phyloP scores from a whole-genome alignment of 2,888 invertebrate species.

The Lutraria lutraria region DNA sequence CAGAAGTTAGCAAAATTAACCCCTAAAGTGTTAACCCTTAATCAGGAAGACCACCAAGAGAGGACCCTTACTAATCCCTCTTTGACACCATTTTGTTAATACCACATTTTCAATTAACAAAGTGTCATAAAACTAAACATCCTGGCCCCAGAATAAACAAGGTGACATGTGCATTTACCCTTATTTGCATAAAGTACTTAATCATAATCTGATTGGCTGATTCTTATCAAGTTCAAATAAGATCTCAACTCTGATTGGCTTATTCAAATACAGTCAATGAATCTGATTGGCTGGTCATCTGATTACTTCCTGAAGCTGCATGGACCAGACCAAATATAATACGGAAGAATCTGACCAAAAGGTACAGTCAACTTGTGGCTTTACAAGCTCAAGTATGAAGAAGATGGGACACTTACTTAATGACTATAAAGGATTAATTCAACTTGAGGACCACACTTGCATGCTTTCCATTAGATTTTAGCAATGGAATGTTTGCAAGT shows the following conservation, averaged over 20 bases:
- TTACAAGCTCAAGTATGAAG: background rate
- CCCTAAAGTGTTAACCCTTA: conserved; percentile 31
- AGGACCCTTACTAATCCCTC: conserved; percentile 43
- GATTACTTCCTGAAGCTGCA: background rate
- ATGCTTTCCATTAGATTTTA: conserved; percentile 64
- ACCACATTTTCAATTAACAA: conserved; percentile 53
- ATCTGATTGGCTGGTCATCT: conserved; percentile 40
- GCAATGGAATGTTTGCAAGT: conserved; percentile 69
- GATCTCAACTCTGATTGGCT: conserved; percentile 34
- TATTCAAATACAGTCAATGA: background rate
- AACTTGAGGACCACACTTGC: conserved; percentile 65
- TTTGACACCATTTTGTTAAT: conserved; percentile 46
- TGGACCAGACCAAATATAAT: background rate
- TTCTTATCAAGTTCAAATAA: conserved; percentile 29
- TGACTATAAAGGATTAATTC: background rate
- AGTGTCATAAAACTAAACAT: conserved; percentile 62
- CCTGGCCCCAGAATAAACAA: conserved; percentile 51
- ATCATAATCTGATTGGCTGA: conserved; percentile 44
- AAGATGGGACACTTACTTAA: background rate
- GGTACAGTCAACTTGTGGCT: background rate
- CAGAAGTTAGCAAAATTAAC: conserved; percentile 25
- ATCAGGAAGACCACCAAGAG: conserved; percentile 40
- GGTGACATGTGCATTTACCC: conserved; percentile 33
- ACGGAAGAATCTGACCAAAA: background rate
- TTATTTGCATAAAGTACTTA: conserved; percentile 45